These are phyloP conservation scores for Isoperla grammatica DNA, from an alignment of 2,888 invertebrate species.

Conservation along the genomic window DNA sequence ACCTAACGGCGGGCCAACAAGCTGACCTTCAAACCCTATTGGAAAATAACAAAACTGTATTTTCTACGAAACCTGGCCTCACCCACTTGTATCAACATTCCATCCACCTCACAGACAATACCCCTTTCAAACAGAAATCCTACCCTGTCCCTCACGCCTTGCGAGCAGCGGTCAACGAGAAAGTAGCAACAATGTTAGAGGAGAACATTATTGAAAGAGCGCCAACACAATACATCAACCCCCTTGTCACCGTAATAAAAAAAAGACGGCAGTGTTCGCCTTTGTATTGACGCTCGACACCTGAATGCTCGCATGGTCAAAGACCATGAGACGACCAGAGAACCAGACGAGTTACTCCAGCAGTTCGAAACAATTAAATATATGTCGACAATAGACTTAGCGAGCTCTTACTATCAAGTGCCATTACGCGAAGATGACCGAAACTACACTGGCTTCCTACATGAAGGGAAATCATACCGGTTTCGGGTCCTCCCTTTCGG, in stretches of 20 bases:
- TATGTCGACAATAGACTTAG: constrained; percentile 28
- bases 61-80: constrained; percentile 27
- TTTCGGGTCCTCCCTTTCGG: constrained; percentile 29
- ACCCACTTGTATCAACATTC: constrained; percentile 32
- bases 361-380: constrained; percentile 31
- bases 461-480: constrained; percentile 20
- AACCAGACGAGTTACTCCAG: constrained; percentile 32
- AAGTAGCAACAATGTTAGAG: constrained; percentile 35
- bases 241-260: constrained; percentile 36
- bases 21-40: too few relatives aligned
- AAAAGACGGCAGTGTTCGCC: constrained; percentile 35
- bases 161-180: constrained; percentile 32
- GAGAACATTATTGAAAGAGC: constrained; percentile 36
- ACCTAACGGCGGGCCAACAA: too few relatives aligned
- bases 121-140: constrained; percentile 32
- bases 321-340: constrained; percentile 34
- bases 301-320: constrained; percentile 36
- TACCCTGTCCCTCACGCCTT: constrained; percentile 37
- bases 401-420: constrained; percentile 29
- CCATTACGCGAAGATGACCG: constrained; percentile 19
- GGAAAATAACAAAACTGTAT: neutral
- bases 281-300: constrained; percentile 37
- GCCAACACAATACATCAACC: constrained; percentile 36
- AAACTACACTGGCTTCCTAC: constrained; percentile 30
- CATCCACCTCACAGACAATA: constrained; percentile 31